Percentiles rank a stretch among this genome's conserved stretches.
Conservation (phyloP, 2,888 invertebrate genomes). For the Chalcis sispes region DNA sequence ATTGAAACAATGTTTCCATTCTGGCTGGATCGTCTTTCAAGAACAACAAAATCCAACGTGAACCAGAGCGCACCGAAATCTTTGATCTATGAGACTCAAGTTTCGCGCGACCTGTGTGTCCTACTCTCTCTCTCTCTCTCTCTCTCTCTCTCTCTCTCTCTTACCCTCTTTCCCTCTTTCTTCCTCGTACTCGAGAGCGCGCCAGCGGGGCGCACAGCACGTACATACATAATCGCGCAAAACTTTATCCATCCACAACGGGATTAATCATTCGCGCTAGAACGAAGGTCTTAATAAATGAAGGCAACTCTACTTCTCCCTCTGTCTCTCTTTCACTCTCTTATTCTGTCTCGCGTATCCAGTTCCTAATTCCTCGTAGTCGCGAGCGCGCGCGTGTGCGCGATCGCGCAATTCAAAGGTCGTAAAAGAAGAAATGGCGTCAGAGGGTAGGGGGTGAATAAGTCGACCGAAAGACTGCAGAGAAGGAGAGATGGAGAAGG, state of each 20-base stretch:
- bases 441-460: no score
- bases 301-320: constrained; percentile 8
- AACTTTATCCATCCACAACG: constrained; percentile 33
- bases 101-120: no score
- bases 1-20: no score
- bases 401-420: constrained; percentile 13
- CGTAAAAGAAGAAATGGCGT: no score
- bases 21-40: background rate
- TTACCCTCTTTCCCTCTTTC: no score
- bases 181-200: background rate
- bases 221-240: constrained; percentile 31
- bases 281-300: constrained; percentile 29
- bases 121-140: background rate
- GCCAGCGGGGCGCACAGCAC: background rate
- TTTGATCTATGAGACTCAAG: constrained; percentile 31
- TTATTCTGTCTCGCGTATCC: no score
- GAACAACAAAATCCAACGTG: constrained; percentile 17
- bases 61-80: constrained; percentile 10
- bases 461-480: no score
- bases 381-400: background rate
- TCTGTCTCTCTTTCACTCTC: no score
- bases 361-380: background rate
- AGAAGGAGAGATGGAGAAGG: no score
- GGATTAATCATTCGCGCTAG: constrained; percentile 37
- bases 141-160: background rate